phyloP scores from a whole-genome alignment of 2,888 invertebrate genomes.

The Acleris holmiana region DNA sequence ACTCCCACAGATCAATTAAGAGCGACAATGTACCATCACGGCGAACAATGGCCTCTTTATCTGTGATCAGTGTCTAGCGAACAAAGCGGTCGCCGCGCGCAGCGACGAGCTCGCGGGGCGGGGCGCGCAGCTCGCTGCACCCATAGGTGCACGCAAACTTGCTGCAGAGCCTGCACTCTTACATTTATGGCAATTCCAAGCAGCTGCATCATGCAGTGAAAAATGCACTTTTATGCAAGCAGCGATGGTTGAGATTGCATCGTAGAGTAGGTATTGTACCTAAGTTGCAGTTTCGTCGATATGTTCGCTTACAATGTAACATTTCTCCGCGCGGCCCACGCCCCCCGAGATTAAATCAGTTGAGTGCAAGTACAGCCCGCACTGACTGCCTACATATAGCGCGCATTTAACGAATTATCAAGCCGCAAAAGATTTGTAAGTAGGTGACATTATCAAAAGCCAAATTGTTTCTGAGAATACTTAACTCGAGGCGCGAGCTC shows the following conservation, averaged over 20 bases:
- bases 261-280: neutral
- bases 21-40: constrained; percentile 22
- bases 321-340: constrained; percentile 4
- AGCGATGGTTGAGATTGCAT: neutral
- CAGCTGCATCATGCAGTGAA: neutral
- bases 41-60: constrained; percentile 33
- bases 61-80: constrained; percentile 19
- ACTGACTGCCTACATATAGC: neutral
- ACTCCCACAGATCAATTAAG: constrained; percentile 20
- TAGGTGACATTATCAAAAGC: constrained; percentile 19
- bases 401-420: neutral
- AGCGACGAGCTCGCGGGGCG: neutral
- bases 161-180: constrained; percentile 3
- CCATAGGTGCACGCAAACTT: neutral
- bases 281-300: neutral
- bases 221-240: constrained; percentile 11
- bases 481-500: constrained; percentile 11
- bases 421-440: constrained; percentile 7
- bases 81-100: constrained; percentile 2
- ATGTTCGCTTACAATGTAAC: neutral
- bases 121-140: constrained; percentile 1
- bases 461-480: constrained; percentile 25
- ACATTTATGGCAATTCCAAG: neutral
- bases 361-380: neutral
- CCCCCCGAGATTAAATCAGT: constrained; percentile 10